Evolutionary conservation across 53 echinoderm and acorn worm species (phyloP), one percentile per base, ranked within the genome.

Genomic region (Actinopyga echinites): DNA sequence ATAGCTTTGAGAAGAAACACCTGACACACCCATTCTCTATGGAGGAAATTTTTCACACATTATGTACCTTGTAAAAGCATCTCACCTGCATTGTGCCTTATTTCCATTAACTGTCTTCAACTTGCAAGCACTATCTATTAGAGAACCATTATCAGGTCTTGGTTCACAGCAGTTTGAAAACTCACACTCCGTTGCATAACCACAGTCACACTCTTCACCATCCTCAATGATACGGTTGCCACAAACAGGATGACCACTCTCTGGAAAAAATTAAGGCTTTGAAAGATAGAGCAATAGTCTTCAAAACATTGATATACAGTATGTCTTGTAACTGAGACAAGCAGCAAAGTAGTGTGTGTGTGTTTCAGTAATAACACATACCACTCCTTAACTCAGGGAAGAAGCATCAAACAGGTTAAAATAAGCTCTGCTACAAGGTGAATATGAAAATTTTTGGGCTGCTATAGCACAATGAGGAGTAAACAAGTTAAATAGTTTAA

Each of bases 141-240:
- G 9, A 10, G 49, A 29, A 10, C 31, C 69, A 21, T 36, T 62
- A 6, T 80, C 60, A 22, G 31, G 68, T 2, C 93, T 80, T 22
- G 93, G 25, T 15, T 43, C 75, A 59, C 93, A 93, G 82, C 93
- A 93, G 0, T 19, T 35, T 22, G 60, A 57, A 25, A 93, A 93
- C 10, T 38, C 45, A 38, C 95, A 95, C 82, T 91, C 89, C 40
- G 93, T 93, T 59, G 86, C 87, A 32, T 93, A 95, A 2, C 95
- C 95, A 85, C 95, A 95, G 54, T 95, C 95, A 57, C 95, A 95
- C 57, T 93, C 83, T 59, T 91, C 91, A 4, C 59, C 88, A 0
- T 32, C 85, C 55, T 95, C 91, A 28, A 93, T 55, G 33, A 95
- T 90, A 15, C 89, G 93, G 60, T 95, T 95, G 9, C 96, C 96